Evolutionary conservation across 1,140 invertebrate genomes (phyloP).

Genomic region (Oncopeltus fasciatus): DNA sequence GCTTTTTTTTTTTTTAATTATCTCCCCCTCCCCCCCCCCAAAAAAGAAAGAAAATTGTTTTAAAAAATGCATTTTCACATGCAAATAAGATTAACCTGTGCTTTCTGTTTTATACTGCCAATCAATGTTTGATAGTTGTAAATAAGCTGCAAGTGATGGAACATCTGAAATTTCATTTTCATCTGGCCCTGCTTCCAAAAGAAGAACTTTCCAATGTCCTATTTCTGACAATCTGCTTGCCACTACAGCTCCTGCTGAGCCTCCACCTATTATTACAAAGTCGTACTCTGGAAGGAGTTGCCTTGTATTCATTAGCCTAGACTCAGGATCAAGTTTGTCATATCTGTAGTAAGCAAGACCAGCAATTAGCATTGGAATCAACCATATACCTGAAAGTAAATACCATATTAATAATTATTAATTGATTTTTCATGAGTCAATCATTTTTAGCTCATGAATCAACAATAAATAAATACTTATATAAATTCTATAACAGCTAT

Average conservation of each 20-base stretch:
- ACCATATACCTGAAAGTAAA: slow-evolving; percentile 48
- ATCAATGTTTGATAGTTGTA: slow-evolving; percentile 75
- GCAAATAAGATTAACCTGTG: slow-evolving; percentile 44
- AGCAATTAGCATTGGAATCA: slow-evolving; percentile 64
- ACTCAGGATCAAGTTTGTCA: slow-evolving; percentile 64
- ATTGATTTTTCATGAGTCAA: too few species aligned
- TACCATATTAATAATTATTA: too few species aligned
- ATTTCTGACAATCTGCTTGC: slow-evolving; percentile 74
- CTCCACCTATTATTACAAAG: slow-evolving; percentile 77
- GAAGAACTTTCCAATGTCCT: slow-evolving; percentile 60
- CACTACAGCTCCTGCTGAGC: slow-evolving; percentile 83
- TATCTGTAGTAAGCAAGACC: slow-evolving; percentile 70
- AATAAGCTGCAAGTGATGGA: slow-evolving; percentile 69
- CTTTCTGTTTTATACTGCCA: slow-evolving; percentile 87
- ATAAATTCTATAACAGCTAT: not conserved
- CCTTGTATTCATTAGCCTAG: slow-evolving; percentile 43
- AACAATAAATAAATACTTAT: not conserved
- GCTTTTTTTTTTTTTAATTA: too few species aligned
- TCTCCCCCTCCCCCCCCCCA: too few species aligned
- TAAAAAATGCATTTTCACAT: too few species aligned
- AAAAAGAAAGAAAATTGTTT: too few species aligned
- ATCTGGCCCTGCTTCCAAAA: slow-evolving; percentile 83
- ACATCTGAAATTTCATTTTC: slow-evolving; percentile 84
- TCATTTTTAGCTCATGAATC: too few species aligned
- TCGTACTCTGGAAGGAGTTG: slow-evolving; percentile 54